These are phyloP conservation scores for Papilio helenus DNA, from an alignment of 1,140 invertebrate genomes.

Conservation along the genomic window DNA sequence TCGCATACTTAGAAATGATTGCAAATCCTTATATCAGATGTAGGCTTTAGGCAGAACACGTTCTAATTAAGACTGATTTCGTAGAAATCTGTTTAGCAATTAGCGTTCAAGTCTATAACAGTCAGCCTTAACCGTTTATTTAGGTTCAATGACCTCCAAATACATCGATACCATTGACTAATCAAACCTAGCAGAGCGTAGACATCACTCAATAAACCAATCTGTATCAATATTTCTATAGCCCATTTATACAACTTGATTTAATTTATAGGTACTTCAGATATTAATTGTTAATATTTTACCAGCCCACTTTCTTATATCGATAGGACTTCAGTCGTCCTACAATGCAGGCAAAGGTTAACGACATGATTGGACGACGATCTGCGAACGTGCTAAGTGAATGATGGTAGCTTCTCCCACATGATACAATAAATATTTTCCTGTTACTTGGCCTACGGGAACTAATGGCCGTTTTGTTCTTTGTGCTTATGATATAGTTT, in stretches of 20 bases:
- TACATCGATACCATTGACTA: slow-evolving; percentile 5
- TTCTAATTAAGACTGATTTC: neutral
- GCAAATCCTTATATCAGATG: neutral
- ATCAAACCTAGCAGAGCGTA: neutral
- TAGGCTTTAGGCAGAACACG: too few species aligned
- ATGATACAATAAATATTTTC: slow-evolving; percentile 39
- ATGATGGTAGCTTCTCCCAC: slow-evolving; percentile 65
- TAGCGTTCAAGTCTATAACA: neutral
- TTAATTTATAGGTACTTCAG: neutral
- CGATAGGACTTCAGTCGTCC: slow-evolving; percentile 16
- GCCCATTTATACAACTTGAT: neutral
- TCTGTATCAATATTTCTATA: neutral
- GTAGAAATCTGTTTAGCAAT: neutral
- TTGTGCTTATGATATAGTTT: neutral
- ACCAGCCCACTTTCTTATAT: slow-evolving; percentile 33
- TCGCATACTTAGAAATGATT: neutral
- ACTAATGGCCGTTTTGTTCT: slow-evolving; percentile 14
- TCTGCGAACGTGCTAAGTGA: slow-evolving; percentile 72
- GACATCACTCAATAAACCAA: slow-evolving; percentile 12
- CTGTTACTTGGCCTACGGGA: slow-evolving; percentile 33
- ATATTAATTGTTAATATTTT: slow-evolving; percentile 11
- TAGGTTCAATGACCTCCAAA: neutral
- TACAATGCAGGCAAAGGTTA: slow-evolving; percentile 67
- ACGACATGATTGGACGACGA: slow-evolving; percentile 74
- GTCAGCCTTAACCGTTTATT: neutral